Percentiles rank a stretch among this genome's conserved stretches.
Conservation (phyloP, 2,113 vertebrate species). For the Anoplopoma fimbria region DNA sequence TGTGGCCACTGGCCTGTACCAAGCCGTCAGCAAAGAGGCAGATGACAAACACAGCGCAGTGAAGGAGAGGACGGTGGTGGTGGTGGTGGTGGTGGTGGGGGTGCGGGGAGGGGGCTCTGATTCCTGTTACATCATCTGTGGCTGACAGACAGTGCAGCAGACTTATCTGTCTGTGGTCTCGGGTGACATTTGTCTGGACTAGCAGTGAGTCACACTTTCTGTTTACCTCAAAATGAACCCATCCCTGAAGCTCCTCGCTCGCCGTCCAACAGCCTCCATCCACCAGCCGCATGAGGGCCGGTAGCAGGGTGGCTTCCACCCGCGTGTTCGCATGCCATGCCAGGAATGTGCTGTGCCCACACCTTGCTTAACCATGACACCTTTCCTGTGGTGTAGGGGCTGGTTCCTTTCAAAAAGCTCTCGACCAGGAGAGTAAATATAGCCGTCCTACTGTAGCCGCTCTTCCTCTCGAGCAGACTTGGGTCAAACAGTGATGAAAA, state of each 20-base stretch:
- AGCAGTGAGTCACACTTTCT: conserved; percentile 85
- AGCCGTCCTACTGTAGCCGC: conserved; percentile 62
- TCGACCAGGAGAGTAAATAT: conserved; percentile 74
- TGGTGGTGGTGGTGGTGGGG: conserved; percentile 21
- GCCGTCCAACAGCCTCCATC: conserved; percentile 60
- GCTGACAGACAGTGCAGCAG: conserved; percentile 70
- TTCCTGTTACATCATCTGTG: conserved; percentile 76
- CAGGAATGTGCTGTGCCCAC: conserved; percentile 78
- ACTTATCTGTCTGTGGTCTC: conserved; percentile 83
- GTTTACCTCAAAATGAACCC: conserved; percentile 79
- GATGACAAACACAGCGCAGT: conserved; percentile 62
- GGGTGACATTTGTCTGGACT: conserved; percentile 78
- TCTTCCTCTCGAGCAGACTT: conserved; percentile 65
- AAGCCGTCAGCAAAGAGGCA: conserved; percentile 58
- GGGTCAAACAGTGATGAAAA: conserved; percentile 65
- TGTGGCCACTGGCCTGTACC: conserved; percentile 45
- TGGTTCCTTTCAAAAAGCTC: conserved; percentile 67
- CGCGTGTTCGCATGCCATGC: conserved; percentile 60
- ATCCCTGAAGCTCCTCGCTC: conserved; percentile 62
- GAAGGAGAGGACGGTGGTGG: conserved; percentile 25
- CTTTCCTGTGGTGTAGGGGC: conserved; percentile 78
- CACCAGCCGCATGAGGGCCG: conserved; percentile 59
- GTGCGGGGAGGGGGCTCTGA: conserved; percentile 54
- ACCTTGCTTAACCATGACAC: conserved; percentile 80
- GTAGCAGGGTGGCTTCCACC: conserved; percentile 77